Conservation (phyloP, 2,113 vertebrate species). For the Monarcha castaneiventris region DNA sequence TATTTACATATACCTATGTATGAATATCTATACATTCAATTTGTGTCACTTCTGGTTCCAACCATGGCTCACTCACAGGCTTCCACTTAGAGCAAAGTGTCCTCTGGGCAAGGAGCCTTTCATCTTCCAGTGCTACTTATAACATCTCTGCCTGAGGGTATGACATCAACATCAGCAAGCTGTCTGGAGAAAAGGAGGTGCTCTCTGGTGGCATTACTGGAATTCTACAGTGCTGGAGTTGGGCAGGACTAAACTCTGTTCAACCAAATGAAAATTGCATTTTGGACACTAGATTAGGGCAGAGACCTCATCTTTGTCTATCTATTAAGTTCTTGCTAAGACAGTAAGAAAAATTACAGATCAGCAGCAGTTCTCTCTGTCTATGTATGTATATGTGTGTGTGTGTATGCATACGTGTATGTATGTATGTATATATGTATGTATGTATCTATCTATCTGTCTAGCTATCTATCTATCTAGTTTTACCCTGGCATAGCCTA, state of each 20-base stretch:
- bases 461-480: not conserved
- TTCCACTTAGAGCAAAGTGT: not conserved
- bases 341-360: not conserved
- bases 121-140: not conserved
- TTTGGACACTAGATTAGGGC: not conserved
- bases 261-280: not conserved
- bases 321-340: not conserved
- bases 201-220: not conserved
- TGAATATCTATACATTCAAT: not conserved
- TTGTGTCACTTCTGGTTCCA: not conserved
- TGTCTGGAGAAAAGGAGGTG: not conserved
- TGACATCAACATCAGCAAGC: not conserved
- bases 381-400: too few relatives aligned
- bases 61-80: not conserved
- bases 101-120: not conserved
- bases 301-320: not conserved
- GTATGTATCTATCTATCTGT: not conserved
- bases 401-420: fast-evolving
- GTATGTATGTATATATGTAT: not conserved
- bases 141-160: too few relatives aligned
- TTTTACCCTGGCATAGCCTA: not conserved
- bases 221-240: not conserved
- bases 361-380: not conserved
- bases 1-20: too few relatives aligned
- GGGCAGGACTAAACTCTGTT: not conserved